Percentiles rank a stretch among this genome's conserved stretches.
These are phyloP conservation scores for Pseudococcus longispinus DNA, from an alignment of 2,888 invertebrate species.

Conservation along the genomic window DNA sequence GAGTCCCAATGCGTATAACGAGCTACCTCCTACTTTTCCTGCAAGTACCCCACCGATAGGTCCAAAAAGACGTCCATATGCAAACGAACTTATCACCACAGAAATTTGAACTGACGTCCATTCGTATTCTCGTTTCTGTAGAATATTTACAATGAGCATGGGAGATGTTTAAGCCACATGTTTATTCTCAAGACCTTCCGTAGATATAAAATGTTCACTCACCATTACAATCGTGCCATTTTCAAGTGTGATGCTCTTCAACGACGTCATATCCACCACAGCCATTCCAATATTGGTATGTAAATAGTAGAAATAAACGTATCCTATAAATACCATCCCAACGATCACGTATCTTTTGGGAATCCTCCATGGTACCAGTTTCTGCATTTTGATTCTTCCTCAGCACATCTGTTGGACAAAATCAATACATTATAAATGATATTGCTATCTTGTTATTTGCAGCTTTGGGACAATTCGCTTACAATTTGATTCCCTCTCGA, in stretches of 20 bases:
- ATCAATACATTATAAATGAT: not conserved
- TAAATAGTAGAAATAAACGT: slow-evolving; percentile 6
- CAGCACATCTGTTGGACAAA: not conserved
- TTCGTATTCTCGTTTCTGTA: not conserved
- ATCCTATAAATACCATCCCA: not conserved
- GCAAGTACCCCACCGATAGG: not conserved
- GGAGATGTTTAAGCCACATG: no score
- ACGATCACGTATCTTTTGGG: slow-evolving; percentile 6
- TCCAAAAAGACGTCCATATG: not conserved
- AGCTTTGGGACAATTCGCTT: not conserved
- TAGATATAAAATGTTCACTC: not conserved
- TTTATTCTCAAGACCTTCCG: no score
- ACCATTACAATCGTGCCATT: not conserved
- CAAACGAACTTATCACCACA: not conserved
- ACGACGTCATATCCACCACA: slow-evolving; percentile 20
- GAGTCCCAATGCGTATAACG: not conserved
- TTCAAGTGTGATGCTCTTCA: not conserved
- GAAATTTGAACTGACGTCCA: not conserved
- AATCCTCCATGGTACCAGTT: not conserved
- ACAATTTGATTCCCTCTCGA: not conserved
- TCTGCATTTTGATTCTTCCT: not conserved
- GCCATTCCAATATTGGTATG: slow-evolving; percentile 25
- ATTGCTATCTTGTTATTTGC: not conserved
- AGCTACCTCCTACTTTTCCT: not conserved
- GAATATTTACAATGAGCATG: no score